A percentile compares a stretch with the other conserved stretches of the same genome.
Evolutionary conservation across 2,113 vertebrate species (phyloP).

Genomic region (Trochalopteron elliotii): DNA sequence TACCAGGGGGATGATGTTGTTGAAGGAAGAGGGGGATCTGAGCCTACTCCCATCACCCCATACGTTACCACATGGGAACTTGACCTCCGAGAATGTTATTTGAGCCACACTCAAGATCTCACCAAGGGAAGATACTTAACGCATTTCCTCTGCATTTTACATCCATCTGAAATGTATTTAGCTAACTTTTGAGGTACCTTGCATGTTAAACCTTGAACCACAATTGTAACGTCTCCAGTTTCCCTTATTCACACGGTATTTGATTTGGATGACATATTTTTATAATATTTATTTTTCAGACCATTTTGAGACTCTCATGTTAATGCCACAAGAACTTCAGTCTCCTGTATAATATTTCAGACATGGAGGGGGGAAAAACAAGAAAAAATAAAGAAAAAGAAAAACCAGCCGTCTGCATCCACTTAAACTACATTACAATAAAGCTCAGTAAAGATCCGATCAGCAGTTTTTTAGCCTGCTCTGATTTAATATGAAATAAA

Average conservation of each 20-base stretch:
- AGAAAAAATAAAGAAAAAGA: conserved; percentile 12
- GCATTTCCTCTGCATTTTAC: conserved; percentile 28
- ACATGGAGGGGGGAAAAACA: not conserved
- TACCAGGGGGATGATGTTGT: not conserved
- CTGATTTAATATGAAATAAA: conserved; percentile 59
- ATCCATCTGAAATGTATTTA: conserved; percentile 41
- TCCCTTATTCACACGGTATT: conserved; percentile 47
- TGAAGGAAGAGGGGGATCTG: not conserved
- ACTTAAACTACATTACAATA: conserved; percentile 48
- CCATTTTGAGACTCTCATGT: conserved; percentile 20
- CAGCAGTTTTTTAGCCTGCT: conserved; percentile 32
- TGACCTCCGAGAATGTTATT: not conserved
- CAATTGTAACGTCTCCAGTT: conserved; percentile 44
- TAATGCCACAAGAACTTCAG: conserved; percentile 47
- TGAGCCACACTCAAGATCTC: not conserved
- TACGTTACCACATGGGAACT: not conserved
- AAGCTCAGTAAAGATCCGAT: conserved; percentile 51
- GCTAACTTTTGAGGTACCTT: conserved; percentile 36
- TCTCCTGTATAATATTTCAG: conserved; percentile 57
- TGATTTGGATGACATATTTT: conserved; percentile 61
- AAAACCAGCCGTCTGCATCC: conserved; percentile 44
- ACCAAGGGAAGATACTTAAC: not conserved
- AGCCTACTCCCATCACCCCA: not conserved
- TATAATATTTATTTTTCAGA: conserved; percentile 42
- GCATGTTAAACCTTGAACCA: conserved; percentile 33